Evolutionary conservation across 2,888 invertebrate genomes (phyloP).

Genomic region (Scotopteryx bipunctaria): DNA sequence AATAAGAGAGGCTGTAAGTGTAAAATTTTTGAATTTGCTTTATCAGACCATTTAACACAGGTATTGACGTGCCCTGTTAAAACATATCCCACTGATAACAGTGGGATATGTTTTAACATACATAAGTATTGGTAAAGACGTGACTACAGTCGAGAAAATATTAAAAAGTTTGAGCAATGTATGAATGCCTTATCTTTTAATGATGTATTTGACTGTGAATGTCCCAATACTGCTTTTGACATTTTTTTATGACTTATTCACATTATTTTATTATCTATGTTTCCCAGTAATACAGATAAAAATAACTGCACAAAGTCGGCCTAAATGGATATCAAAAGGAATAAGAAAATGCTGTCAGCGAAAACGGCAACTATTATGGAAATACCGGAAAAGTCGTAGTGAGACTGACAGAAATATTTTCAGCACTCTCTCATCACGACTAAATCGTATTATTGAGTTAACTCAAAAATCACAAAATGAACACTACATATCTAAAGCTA

Average conservation of each 20-base stretch:
- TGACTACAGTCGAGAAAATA: not conserved
- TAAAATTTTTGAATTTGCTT: not conserved
- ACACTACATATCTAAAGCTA: not conserved
- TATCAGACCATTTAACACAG: not conserved
- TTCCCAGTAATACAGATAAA: not conserved
- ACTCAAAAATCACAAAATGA: not conserved
- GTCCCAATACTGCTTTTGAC: not conserved
- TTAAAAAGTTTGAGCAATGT: not conserved
- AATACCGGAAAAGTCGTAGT: not conserved
- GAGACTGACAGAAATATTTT: not conserved
- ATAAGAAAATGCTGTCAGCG: not conserved
- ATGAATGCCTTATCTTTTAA: not conserved
- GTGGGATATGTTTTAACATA: too few relatives aligned
- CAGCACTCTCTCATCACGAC: not conserved
- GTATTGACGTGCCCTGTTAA: not conserved
- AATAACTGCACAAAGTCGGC: not conserved
- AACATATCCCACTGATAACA: not conserved
- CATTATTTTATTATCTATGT: not conserved
- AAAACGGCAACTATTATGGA: not conserved
- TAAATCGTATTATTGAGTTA: not conserved
- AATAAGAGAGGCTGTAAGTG: not conserved
- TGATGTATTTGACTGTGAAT: not conserved
- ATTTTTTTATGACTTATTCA: not conserved
- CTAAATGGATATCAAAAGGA: not conserved
- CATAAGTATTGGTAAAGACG: not conserved